Evolutionary conservation across 2,888 invertebrate species (phyloP).

Genomic region (Arenicola marina): DNA sequence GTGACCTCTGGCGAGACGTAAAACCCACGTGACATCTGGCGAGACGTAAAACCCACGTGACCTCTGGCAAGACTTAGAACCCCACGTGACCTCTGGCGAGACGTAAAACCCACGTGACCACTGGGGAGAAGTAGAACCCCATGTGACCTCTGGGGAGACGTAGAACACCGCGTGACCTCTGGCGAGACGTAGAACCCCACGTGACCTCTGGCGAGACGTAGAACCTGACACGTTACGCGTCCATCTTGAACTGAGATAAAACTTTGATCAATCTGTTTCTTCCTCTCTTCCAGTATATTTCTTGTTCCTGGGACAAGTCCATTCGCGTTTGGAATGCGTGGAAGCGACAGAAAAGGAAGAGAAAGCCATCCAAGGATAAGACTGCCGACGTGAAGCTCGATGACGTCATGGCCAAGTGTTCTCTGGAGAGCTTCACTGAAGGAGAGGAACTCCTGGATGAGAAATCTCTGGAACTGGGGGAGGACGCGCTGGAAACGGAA

Average conservation of each 20-base stretch:
- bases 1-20: too few relatives aligned
- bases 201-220: background rate
- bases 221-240: background rate
- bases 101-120: too few relatives aligned
- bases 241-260: background rate
- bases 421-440: too few relatives aligned
- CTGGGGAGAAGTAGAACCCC: too few relatives aligned
- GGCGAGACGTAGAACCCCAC: background rate
- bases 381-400: background rate
- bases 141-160: background rate
- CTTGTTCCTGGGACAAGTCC: conserved; percentile 58
- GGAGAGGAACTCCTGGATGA: too few relatives aligned
- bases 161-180: background rate
- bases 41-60: too few relatives aligned
- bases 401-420: background rate
- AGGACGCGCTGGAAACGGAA: too few relatives aligned
- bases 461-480: too few relatives aligned
- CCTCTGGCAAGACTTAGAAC: too few relatives aligned
- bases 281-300: conserved; percentile 50
- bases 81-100: too few relatives aligned
- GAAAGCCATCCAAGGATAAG: conserved; percentile 13
- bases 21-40: too few relatives aligned
- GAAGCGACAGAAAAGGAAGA: conserved; percentile 39
- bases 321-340: conserved; percentile 60
- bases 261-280: background rate